Evolutionary conservation across 2,797 vertebrate species (phyloP).

Genomic region (Melanotaenia pygmaea): DNA sequence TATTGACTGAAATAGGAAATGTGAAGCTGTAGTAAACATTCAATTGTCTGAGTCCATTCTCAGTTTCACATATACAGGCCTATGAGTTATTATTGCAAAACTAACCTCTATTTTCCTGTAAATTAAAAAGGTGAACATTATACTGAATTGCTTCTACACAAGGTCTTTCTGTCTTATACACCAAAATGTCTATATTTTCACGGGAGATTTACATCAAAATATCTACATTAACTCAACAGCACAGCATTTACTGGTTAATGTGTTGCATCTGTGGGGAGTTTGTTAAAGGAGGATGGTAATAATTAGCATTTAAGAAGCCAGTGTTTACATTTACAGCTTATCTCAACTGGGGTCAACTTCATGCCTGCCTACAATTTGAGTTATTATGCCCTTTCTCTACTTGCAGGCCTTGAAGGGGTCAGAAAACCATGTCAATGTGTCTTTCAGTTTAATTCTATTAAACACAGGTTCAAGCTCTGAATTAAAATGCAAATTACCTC

Average conservation of each 20-base stretch:
- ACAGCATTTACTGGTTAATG: slow-evolving; percentile 60
- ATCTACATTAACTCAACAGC: slow-evolving; percentile 53
- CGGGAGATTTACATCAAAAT: slow-evolving; percentile 33
- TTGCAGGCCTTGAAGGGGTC: slow-evolving; percentile 63
- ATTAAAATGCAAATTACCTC: slow-evolving; percentile 89
- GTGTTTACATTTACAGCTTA: slow-evolving; percentile 76
- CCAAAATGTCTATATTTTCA: slow-evolving; percentile 33
- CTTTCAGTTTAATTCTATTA: slow-evolving; percentile 85
- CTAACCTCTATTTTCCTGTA: slow-evolving; percentile 55
- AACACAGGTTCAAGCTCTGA: slow-evolving; percentile 82
- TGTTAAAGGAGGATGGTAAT: slow-evolving; percentile 60
- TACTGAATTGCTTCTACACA: slow-evolving; percentile 39
- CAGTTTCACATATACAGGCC: slow-evolving; percentile 77
- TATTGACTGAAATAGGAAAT: slow-evolving; percentile 81
- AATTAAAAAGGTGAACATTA: slow-evolving; percentile 47
- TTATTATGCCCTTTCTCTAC: slow-evolving; percentile 60
- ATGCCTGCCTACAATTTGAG: slow-evolving; percentile 51
- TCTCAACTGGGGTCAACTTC: slow-evolving; percentile 66
- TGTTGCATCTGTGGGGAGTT: slow-evolving; percentile 48
- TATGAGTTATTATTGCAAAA: slow-evolving; percentile 69
- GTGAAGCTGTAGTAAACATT: slow-evolving; percentile 78
- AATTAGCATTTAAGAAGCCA: slow-evolving; percentile 71
- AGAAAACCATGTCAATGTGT: slow-evolving; percentile 77
- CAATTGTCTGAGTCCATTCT: slow-evolving; percentile 76
- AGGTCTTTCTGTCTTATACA: slow-evolving; percentile 38